Evolutionary conservation across 2,888 invertebrate species (phyloP).

Genomic region (Thymelicus lineola): DNA sequence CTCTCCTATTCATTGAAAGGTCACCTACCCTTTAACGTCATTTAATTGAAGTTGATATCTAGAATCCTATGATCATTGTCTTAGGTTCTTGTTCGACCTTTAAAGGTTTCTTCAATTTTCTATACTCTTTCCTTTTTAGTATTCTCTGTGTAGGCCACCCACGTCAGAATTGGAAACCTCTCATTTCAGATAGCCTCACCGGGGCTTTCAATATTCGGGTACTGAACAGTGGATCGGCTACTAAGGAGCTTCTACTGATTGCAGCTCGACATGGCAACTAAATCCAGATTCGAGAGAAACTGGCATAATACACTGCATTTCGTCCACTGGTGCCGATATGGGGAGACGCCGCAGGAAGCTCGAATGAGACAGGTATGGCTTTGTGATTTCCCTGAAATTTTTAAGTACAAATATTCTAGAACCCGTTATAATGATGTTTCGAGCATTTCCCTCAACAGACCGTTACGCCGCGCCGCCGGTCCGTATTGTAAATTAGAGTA

Average conservation of each 20-base stretch:
- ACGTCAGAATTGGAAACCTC: constrained; percentile 84
- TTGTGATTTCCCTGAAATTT: constrained; percentile 30
- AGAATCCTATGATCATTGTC: constrained; percentile 6
- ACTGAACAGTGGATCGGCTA: constrained; percentile 75
- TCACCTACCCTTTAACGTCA: constrained; percentile 7
- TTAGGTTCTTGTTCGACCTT: constrained; percentile 40
- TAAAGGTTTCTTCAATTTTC: constrained; percentile 43
- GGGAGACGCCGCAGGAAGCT: constrained; percentile 87
- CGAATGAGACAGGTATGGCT: constrained; percentile 87
- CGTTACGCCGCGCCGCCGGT: neutral
- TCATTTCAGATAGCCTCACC: constrained; percentile 81
- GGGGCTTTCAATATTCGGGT: constrained; percentile 77
- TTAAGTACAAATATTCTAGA: constrained; percentile 50
- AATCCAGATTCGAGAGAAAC: constrained; percentile 85
- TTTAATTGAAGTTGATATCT: constrained; percentile 13
- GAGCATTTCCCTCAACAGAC: neutral
- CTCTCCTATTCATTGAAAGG: constrained; percentile 22
- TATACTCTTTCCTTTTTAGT: constrained; percentile 27
- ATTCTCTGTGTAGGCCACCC: constrained; percentile 51
- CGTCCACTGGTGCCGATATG: constrained; percentile 90
- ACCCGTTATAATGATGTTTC: constrained; percentile 40
- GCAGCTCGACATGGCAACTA: constrained; percentile 85
- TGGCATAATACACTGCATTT: constrained; percentile 89
- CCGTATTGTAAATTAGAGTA: neutral
- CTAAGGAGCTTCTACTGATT: constrained; percentile 85